Conservation (phyloP, 2,113 vertebrate genomes). For the Callipepla squamata region DNA sequence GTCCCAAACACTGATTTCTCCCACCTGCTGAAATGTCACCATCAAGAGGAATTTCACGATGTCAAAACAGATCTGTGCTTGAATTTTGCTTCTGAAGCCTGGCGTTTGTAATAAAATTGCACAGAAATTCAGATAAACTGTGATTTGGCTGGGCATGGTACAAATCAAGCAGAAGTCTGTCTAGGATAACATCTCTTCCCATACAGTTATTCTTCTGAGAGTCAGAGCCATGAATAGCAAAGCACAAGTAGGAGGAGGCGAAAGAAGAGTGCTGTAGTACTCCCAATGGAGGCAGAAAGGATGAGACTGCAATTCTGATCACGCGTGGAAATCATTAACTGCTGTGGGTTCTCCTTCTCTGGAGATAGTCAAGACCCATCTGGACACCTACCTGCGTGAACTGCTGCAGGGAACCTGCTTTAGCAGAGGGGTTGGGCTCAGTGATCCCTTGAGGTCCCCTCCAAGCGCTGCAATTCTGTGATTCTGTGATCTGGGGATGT, state of each 20-base stretch:
- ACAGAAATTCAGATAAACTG: neutral
- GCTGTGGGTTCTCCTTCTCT: neutral
- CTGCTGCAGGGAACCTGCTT: no score
- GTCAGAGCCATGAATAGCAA: neutral
- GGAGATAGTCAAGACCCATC: no score
- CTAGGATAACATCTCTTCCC: neutral
- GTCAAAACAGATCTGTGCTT: neutral
- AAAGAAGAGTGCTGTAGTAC: neutral
- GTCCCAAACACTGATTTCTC: conserved; percentile 60
- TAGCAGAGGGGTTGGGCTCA: no score
- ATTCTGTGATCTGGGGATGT: no score
- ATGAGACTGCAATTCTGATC: neutral
- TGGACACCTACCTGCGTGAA: no score
- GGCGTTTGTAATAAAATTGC: neutral
- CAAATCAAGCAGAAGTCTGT: neutral
- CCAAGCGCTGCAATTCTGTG: no score
- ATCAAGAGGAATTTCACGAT: neutral
- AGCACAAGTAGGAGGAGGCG: neutral
- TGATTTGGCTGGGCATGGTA: neutral
- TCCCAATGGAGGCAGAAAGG: neutral
- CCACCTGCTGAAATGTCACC: neutral
- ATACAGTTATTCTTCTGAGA: neutral
- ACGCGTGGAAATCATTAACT: neutral
- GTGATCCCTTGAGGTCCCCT: no score
- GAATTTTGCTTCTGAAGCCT: conserved; percentile 13